These are phyloP conservation scores for Drosophila equinoxialis DNA, from an alignment of 1,140 invertebrate species.

Conservation along the genomic window DNA sequence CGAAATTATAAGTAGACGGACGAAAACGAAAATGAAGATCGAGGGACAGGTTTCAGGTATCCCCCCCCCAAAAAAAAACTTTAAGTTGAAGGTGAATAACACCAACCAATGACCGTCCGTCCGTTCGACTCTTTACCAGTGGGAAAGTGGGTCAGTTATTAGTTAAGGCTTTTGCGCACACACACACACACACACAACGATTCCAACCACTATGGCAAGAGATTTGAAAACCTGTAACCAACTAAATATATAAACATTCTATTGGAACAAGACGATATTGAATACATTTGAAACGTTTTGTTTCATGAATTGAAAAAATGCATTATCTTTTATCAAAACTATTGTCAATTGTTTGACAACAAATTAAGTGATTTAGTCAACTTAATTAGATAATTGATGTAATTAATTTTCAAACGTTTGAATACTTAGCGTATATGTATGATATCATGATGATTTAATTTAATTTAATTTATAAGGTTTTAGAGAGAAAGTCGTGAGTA, in stretches of 20 bases:
- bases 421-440: too few species aligned
- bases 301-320: background rate
- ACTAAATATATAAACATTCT: too few species aligned
- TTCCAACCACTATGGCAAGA: background rate
- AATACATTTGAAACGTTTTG: background rate
- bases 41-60: background rate
- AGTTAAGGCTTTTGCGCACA: background rate
- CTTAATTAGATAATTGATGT: too few species aligned
- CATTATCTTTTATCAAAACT: background rate
- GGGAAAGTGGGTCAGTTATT: conserved; percentile 8
- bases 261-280: too few species aligned
- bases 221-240: too few species aligned
- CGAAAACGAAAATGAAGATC: background rate
- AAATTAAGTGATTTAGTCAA: too few species aligned
- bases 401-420: too few species aligned
- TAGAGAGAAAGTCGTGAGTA: too few species aligned
- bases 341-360: too few species aligned
- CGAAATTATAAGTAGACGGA: background rate
- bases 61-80: background rate
- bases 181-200: background rate
- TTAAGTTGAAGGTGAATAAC: background rate
- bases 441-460: too few species aligned
- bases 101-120: background rate
- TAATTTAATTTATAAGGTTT: too few species aligned
- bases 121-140: background rate